Evolutionary conservation across 2,888 invertebrate genomes (phyloP), one percentile per base, ranked within the genome.

Genomic region (Drosophila peninsularis): DNA sequence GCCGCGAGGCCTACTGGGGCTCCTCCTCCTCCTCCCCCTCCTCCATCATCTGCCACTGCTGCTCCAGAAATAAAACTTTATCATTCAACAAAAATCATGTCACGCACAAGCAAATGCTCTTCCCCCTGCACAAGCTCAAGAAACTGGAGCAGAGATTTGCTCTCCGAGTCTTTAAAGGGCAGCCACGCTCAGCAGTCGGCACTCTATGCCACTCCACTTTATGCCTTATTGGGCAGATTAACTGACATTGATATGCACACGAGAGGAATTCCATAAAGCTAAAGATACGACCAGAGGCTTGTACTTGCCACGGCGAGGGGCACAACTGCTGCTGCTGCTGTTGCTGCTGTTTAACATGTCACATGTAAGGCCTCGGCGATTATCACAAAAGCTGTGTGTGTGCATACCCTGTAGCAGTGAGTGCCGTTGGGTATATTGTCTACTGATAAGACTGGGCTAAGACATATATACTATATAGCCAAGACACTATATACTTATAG

Each of bases 31-130:
- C n/a, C 45, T n/a, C 5, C 27, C 17, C 6, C 61, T 49, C 14
- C 61, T 36, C 9, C 45, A 27, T 13, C 34, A 27, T 17, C n/a
- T 42, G 2, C 10, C 32, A 19, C 39, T 65, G 21, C 55, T 61
- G 62, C 66, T 53, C 45, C 65, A 75, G 57, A 75, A 74, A 65
- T 61, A 71, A 65, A 72, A 67, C 55, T 75, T 78, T 87, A 87
- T 85, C 87, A 71, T 78, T 78, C 72, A 74, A 78, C 77, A 71
- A 83, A 87, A 88, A 90, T 90, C 90, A 86, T 87, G 90, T 89
- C 89, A 90, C 88, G 90, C 89, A 79, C 49, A 67, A 69, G 45
- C 61, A 67, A 52, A 41, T 54, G 39, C 47, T 49, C 36, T 41
- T 27, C 39, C 45, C 49, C 57, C 41, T 55, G 47, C 60, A 45